Base-by-base conservation (phyloP, 2,113 vertebrate species). In the Echinops telfairi region DNA sequence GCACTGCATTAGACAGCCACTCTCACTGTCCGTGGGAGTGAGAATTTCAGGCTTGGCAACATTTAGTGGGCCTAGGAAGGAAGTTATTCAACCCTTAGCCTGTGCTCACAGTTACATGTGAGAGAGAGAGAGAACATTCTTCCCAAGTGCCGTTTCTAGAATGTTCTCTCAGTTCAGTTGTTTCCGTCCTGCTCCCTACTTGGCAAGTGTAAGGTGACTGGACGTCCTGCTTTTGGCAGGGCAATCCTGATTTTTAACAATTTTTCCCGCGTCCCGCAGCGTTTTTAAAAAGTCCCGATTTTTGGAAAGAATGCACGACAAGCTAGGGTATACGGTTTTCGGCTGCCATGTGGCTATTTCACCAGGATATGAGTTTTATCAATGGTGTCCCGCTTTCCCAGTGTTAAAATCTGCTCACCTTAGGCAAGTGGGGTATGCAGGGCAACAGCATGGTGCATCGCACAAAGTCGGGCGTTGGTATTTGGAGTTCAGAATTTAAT, bases 91-190 rank as follows among this genome's bases (percentile, higher is more conserved):
- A 70, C 38, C 84, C 60, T 83, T 68, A 68, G 60, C 68, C 77
- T 66, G 6, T 76, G 60, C 16, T 62, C n/a, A 53, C 76, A 94
- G 70, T 38, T 88, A 27, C 33, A 23, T 33, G 68, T 53, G 90
- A 66, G 17, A 43, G 29, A 33, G 40, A 7, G 5, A 9, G 47
- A 40, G 40, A 47, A 75, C 40, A 66, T 29, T 93, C 73, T 85
- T 71, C 83, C 38, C 60, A 86, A 81, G 58, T 83, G 79, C 62
- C 68, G 36, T 25, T 90, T 96, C 43, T 83, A 16, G 78, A 92
- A 92, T 76, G 73, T 92, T 83, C 66, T 93, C 19, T 23, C 16
- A 22, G 78, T 9, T 92, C 47, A 29, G 82, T 60, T 9, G 8
- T 58, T 40, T 36, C 90, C 29, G 15, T 57, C 0, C 9, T 19